Conservation (phyloP, 1,140 invertebrate genomes). For the Thereuonema tuberculata region DNA sequence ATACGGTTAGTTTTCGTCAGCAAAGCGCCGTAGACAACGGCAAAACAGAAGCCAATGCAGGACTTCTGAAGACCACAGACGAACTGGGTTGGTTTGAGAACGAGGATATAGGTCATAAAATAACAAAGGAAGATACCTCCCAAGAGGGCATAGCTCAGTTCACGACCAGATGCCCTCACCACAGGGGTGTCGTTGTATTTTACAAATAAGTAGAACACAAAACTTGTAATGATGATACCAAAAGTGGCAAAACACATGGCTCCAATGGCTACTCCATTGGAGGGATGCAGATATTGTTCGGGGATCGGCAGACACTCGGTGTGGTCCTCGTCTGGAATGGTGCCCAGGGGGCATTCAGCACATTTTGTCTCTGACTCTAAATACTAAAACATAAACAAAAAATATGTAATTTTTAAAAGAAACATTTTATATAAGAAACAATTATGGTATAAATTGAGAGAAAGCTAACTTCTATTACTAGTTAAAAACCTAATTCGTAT, state of each 20-base stretch:
- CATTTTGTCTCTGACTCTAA: constrained; percentile 65
- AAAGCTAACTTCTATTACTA: too few relatives aligned
- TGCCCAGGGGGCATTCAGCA: constrained; percentile 60
- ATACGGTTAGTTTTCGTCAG: constrained; percentile 87
- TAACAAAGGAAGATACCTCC: constrained; percentile 79
- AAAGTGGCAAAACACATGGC: constrained; percentile 46
- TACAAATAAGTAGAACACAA: constrained; percentile 46
- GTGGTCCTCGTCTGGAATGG: constrained; percentile 58
- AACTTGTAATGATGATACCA: constrained; percentile 31
- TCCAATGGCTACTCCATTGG: constrained; percentile 74
- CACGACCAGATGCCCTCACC: constrained; percentile 74
- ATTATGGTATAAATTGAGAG: too few relatives aligned
- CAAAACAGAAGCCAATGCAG: constrained; percentile 75
- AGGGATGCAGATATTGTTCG: constrained; percentile 63
- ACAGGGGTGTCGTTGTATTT: constrained; percentile 70
- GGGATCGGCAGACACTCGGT: constrained; percentile 61
- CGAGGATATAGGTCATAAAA: constrained; percentile 66
- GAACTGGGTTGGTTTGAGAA: constrained; percentile 41
- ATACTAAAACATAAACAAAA: constrained; percentile 50
- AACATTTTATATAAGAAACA: too few relatives aligned
- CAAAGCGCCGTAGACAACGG: constrained; percentile 77
- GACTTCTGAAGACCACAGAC: constrained; percentile 35
- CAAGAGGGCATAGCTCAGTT: constrained; percentile 76
- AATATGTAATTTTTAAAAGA: neutral
- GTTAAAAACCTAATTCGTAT: too few relatives aligned